These are phyloP conservation scores for Graphium colonna DNA, from an alignment of 2,888 invertebrate genomes.

Conservation along the genomic window DNA sequence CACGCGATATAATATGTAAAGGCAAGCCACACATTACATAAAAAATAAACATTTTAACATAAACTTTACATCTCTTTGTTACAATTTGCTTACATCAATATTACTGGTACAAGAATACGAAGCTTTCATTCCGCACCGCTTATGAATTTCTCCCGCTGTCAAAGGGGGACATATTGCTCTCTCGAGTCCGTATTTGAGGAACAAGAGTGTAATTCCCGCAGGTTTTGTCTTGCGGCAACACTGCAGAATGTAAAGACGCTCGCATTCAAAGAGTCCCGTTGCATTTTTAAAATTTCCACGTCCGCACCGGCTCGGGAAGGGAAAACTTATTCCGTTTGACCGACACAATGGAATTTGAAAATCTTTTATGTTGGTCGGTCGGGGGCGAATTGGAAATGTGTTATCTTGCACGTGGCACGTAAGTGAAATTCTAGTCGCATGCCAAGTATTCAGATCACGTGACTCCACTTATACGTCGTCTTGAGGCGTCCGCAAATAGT, in stretches of 20 bases:
- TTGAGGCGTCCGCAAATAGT: conserved; percentile 31
- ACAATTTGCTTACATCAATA: conserved; percentile 25
- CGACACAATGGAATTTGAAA: conserved; percentile 15
- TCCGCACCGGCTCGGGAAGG: conserved; percentile 40
- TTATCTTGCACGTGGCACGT: conserved; percentile 8
- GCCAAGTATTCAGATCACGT: conserved; percentile 43
- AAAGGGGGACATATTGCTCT: conserved; percentile 68
- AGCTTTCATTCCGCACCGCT: conserved; percentile 58
- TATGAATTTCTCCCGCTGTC: conserved; percentile 67
- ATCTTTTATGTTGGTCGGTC: background rate
- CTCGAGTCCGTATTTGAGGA: conserved; percentile 62
- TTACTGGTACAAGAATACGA: conserved; percentile 41
- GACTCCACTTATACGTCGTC: conserved; percentile 36
- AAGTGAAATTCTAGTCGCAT: conserved; percentile 14
- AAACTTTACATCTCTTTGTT: too few species aligned
- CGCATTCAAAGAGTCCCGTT: conserved; percentile 59
- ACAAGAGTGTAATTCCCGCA: conserved; percentile 72
- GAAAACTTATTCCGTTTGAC: conserved; percentile 39
- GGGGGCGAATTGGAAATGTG: background rate
- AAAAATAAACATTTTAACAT: too few species aligned
- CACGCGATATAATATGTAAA: too few species aligned
- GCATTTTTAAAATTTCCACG: conserved; percentile 61
- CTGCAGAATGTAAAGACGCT: conserved; percentile 68
- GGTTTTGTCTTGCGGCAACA: conserved; percentile 61
- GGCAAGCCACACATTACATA: too few species aligned